Evolutionary conservation across 2,797 vertebrate genomes (phyloP).

Genomic region (Acropternis orthonyx): DNA sequence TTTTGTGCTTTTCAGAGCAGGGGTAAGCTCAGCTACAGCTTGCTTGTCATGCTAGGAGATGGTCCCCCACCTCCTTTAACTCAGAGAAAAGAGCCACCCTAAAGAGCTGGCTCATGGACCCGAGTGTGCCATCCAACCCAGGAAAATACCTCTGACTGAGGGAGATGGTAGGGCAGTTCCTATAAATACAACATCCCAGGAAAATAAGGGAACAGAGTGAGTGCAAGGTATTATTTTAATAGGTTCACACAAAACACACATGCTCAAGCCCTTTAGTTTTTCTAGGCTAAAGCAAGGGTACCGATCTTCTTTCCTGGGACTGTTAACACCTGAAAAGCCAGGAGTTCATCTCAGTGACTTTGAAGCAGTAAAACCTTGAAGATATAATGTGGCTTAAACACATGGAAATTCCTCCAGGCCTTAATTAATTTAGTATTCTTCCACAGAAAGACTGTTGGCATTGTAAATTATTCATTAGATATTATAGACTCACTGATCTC

Average conservation of each 20-base stretch:
- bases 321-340: constrained; percentile 62
- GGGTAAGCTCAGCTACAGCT: not conserved
- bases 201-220: not conserved
- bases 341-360: constrained; percentile 62
- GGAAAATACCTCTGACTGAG: not conserved
- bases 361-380: constrained; percentile 75
- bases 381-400: constrained; percentile 73
- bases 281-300: constrained; percentile 39
- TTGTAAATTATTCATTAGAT: constrained; percentile 79
- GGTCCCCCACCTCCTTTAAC: not conserved
- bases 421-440: constrained; percentile 79
- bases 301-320: constrained; percentile 51
- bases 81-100: not conserved
- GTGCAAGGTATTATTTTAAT: not conserved
- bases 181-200: not conserved
- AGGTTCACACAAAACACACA: not conserved
- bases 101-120: not conserved
- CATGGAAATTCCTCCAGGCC: constrained; percentile 76
- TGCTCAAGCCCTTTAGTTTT: not conserved
- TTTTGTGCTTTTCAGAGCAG: not conserved
- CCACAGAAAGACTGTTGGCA: constrained; percentile 73
- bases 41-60: not conserved
- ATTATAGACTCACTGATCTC: constrained; percentile 75
- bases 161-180: not conserved
- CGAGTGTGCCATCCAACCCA: not conserved